phyloP scores from a whole-genome alignment of 2,113 vertebrate genomes.

The Vireo altiloquus region DNA sequence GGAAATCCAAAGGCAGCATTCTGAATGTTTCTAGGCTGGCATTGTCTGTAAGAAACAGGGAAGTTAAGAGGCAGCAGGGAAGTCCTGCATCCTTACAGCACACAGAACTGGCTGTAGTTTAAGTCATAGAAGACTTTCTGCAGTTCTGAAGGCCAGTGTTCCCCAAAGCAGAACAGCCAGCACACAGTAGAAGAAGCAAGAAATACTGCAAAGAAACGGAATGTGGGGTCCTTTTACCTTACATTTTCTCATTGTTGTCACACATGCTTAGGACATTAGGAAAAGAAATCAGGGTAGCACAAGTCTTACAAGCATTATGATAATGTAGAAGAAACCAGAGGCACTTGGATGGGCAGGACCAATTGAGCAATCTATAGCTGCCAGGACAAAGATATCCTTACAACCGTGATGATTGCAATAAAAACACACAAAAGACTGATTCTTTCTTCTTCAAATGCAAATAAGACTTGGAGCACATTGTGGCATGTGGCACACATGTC shows the following conservation, averaged over 20 bases:
- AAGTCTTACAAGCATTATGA: neutral
- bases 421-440: neutral
- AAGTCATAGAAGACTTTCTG: neutral
- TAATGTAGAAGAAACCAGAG: neutral
- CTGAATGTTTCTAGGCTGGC: neutral
- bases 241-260: neutral
- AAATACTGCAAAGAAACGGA: neutral
- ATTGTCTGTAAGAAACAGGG: neutral
- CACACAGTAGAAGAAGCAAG: neutral
- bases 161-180: neutral
- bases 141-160: neutral
- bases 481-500: conserved; percentile 1
- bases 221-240: neutral
- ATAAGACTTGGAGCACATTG: neutral
- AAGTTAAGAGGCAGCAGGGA: neutral
- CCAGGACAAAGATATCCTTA: neutral
- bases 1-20: neutral
- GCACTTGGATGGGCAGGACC: neutral
- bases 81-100: neutral
- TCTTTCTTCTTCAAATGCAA: conserved; percentile 46
- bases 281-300: neutral
- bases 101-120: neutral
- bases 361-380: neutral
- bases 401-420: neutral
- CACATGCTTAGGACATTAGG: neutral